phyloP scores from a whole-genome alignment of 2,888 invertebrate species.

The Gastracanthus pulcherrimus region DNA sequence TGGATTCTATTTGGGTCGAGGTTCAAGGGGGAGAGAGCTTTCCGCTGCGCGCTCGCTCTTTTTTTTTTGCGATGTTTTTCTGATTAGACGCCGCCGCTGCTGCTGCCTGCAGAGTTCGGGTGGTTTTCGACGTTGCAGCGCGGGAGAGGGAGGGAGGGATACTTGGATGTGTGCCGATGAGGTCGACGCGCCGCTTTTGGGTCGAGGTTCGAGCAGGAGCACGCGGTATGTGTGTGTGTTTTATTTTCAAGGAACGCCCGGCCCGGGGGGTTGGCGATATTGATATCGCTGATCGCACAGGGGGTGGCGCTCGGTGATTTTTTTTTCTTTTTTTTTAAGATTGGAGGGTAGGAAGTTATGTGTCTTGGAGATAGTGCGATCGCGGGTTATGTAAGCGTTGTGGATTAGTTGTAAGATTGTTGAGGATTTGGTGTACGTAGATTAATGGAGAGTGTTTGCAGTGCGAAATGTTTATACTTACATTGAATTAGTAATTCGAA shows the following conservation, averaged over 20 bases:
- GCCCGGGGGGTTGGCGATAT: neutral
- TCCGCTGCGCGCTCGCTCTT: no score
- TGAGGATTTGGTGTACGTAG: no score
- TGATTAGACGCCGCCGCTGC: constrained; percentile 7
- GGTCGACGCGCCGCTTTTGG: constrained; percentile 45
- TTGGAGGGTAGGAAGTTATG: neutral
- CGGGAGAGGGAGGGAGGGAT: neutral
- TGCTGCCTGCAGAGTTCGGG: neutral
- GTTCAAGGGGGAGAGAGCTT: constrained; percentile 13
- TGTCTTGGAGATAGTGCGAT: no score
- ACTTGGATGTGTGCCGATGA: constrained; percentile 25
- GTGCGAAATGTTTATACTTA: no score
- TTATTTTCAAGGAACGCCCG: constrained; percentile 8
- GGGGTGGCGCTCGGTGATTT: neutral
- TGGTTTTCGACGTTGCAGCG: neutral
- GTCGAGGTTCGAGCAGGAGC: constrained; percentile 49
- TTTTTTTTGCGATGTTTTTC: neutral
- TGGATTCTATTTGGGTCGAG: constrained; percentile 50
- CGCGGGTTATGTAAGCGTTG: no score
- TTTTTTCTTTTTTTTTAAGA: neutral
- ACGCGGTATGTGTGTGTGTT: no score
- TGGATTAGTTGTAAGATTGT: no score
- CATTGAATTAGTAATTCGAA: no score
- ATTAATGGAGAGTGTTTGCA: no score
- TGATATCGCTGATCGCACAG: constrained; percentile 2